These are phyloP conservation scores for Lasioglossum marginatum DNA, from an alignment of 2,888 invertebrate genomes.

Conservation along the genomic window DNA sequence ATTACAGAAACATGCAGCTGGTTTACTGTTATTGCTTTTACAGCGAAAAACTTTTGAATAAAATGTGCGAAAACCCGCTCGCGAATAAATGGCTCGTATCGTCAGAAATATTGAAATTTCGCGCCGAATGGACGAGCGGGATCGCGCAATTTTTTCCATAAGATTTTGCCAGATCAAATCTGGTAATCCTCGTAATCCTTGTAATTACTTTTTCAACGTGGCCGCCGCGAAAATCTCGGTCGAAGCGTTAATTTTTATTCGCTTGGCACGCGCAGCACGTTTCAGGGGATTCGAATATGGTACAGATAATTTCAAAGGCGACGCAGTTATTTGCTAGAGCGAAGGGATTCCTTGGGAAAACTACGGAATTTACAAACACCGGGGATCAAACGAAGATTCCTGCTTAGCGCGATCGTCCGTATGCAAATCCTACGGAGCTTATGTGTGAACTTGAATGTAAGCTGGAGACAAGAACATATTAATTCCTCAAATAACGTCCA, in stretches of 20 bases:
- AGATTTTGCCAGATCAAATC: not conserved
- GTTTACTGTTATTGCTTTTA: not conserved
- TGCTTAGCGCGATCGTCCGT: slow-evolving; percentile 59
- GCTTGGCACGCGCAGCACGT: slow-evolving; percentile 20
- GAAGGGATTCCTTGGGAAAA: slow-evolving; percentile 57
- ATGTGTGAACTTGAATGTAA: slow-evolving; percentile 38
- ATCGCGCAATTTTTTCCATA: not conserved
- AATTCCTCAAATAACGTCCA: slow-evolving; percentile 19
- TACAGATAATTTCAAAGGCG: slow-evolving; percentile 53
- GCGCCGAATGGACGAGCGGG: not conserved
- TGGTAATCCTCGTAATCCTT: not conserved
- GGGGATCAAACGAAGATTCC: slow-evolving; percentile 70
- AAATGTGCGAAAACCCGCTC: not conserved
- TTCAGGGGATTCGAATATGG: slow-evolving; percentile 37
- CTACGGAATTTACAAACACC: slow-evolving; percentile 68
- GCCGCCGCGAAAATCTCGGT: not conserved
- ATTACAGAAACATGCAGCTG: not conserved
- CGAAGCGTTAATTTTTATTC: slow-evolving; percentile 44
- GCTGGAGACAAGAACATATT: slow-evolving; percentile 21
- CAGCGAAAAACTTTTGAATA: not conserved
- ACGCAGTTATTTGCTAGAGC: slow-evolving; percentile 31
- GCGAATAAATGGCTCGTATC: not conserved
- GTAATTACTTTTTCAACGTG: slow-evolving; percentile 16
- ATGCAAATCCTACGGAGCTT: slow-evolving; percentile 63
- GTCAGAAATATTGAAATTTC: not conserved